Evolutionary conservation across 1,140 invertebrate species (phyloP).

Genomic region (Limonius californicus): DNA sequence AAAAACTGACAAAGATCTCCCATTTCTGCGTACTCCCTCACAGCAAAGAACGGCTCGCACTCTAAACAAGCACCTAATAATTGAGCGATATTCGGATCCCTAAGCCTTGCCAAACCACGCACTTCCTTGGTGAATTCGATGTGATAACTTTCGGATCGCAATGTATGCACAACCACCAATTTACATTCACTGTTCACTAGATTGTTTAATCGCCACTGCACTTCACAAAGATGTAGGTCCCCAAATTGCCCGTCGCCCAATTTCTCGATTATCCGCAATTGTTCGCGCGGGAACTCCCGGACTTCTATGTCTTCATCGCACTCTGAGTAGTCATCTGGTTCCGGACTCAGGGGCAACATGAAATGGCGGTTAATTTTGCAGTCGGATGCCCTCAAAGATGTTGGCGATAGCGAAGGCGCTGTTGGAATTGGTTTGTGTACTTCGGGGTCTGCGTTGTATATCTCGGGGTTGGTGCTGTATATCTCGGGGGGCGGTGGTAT

Average conservation of each 20-base stretch:
- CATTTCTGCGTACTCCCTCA: slow-evolving; percentile 62
- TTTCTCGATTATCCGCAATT: slow-evolving; percentile 73
- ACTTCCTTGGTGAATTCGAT: slow-evolving; percentile 67
- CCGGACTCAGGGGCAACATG: slow-evolving; percentile 40
- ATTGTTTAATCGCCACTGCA: slow-evolving; percentile 49
- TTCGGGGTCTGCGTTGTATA: slow-evolving; percentile 27
- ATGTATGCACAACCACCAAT: slow-evolving; percentile 73
- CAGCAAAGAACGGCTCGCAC: slow-evolving; percentile 67
- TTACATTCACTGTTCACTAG: slow-evolving; percentile 55
- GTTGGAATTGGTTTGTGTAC: slow-evolving; percentile 17
- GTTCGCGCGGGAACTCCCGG: slow-evolving; percentile 66
- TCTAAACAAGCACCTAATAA: slow-evolving; percentile 74
- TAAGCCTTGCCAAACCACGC: slow-evolving; percentile 65
- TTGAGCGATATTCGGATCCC: slow-evolving; percentile 73
- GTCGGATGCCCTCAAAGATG: slow-evolving; percentile 18
- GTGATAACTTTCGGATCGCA: slow-evolving; percentile 60
- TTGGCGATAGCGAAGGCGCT: slow-evolving; percentile 33
- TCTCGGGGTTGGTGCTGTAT: slow-evolving; percentile 64
- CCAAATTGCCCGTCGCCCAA: slow-evolving; percentile 77
- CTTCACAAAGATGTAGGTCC: slow-evolving; percentile 74
- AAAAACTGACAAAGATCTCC: slow-evolving; percentile 75
- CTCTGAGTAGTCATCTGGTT: slow-evolving; percentile 26
- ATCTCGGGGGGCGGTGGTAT: slow-evolving; percentile 69
- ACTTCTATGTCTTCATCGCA: slow-evolving; percentile 25
- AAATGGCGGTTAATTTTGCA: slow-evolving; percentile 35